phyloP scores from a whole-genome alignment of 2,113 vertebrate species.

The Stomatorhinus ivindoensis region DNA sequence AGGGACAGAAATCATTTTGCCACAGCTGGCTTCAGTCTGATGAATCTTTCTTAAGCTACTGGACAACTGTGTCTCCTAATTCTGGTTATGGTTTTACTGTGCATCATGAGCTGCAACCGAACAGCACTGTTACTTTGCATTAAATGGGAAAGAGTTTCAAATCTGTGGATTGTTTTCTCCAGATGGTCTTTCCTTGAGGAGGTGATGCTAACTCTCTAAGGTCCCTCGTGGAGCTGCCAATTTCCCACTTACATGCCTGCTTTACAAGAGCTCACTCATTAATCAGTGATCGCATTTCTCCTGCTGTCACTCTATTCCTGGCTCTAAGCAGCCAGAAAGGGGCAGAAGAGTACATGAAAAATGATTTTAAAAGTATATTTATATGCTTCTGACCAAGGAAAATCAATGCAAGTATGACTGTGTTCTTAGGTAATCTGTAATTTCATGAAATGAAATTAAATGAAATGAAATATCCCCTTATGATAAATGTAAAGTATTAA shows the following conservation, averaged over 20 bases:
- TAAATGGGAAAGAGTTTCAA: neutral
- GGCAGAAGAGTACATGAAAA: conserved; percentile 8
- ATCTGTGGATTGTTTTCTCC: neutral
- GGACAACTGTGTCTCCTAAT: neutral
- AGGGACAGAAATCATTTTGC: neutral
- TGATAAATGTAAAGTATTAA: neutral
- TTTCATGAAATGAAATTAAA: too few species aligned
- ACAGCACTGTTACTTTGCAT: neutral
- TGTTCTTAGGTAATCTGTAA: neutral
- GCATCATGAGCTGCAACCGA: neutral
- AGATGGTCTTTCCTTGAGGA: neutral
- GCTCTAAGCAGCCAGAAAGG: conserved; percentile 6
- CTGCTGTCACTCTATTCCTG: neutral
- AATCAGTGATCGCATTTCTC: neutral
- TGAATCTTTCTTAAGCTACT: neutral
- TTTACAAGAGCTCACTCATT: neutral
- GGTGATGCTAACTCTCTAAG: neutral
- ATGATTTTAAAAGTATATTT: neutral
- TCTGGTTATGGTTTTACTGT: neutral
- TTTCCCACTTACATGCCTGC: neutral
- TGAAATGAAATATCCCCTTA: neutral
- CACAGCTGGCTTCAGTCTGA: neutral
- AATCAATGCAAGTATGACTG: neutral
- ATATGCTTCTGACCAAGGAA: neutral
- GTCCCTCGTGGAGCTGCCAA: neutral